Conservation (phyloP, 2,113 vertebrate species). For the Podilymbus podiceps region DNA sequence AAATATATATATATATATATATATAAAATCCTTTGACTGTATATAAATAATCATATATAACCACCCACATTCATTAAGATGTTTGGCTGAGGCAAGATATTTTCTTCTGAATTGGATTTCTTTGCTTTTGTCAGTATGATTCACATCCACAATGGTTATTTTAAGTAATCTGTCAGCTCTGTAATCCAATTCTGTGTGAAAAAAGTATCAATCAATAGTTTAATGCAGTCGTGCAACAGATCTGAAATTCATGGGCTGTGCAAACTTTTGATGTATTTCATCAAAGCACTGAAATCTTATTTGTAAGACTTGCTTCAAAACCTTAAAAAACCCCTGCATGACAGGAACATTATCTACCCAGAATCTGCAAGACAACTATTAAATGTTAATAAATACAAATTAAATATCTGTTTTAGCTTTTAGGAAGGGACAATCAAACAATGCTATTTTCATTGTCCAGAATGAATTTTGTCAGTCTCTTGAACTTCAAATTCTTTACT, state of each 20-base stretch:
- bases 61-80: neutral
- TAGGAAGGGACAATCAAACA: neutral
- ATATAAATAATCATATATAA: neutral
- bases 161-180: conserved; percentile 18
- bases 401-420: neutral
- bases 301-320: neutral
- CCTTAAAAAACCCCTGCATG: neutral
- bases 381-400: neutral
- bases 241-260: neutral
- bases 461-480: neutral
- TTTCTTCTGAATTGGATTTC: neutral
- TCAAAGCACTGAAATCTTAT: neutral
- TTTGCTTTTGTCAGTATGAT: conserved; percentile 5
- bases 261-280: neutral
- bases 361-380: neutral
- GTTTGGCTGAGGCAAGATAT: neutral
- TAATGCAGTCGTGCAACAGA: neutral
- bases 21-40: neutral
- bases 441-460: neutral
- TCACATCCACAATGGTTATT: conserved; percentile 4
- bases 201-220: neutral
- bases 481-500: no score
- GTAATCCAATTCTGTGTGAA: conserved; percentile 6
- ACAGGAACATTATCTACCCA: neutral
- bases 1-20: neutral